Percentiles rank a stretch among this genome's conserved stretches.
These are phyloP conservation scores for Marisa cornuarietis DNA, from an alignment of 1,140 invertebrate genomes.

Conservation along the genomic window DNA sequence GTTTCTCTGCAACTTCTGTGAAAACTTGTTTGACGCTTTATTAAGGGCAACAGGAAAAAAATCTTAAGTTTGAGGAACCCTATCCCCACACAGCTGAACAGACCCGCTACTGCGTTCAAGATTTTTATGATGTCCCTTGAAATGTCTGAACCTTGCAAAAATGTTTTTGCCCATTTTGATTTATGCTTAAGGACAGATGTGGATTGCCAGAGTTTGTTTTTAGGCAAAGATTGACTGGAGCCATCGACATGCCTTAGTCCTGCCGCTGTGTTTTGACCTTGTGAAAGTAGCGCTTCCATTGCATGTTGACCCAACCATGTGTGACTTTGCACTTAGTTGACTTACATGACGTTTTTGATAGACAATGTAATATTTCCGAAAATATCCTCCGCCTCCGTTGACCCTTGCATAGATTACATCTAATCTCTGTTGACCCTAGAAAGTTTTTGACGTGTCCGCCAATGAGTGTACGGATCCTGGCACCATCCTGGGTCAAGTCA, in stretches of 20 bases:
- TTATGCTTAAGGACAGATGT: too few relatives aligned
- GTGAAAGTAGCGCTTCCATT: too few relatives aligned
- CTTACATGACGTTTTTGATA: not conserved
- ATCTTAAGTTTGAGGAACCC: not conserved
- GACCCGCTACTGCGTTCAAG: too few relatives aligned
- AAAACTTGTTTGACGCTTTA: not conserved
- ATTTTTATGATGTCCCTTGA: too few relatives aligned
- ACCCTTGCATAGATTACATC: not conserved
- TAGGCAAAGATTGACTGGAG: too few relatives aligned
- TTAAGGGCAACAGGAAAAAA: not conserved
- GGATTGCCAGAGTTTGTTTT: not conserved
- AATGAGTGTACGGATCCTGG: constrained; percentile 3
- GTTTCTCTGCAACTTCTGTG: too few relatives aligned
- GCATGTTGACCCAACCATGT: not conserved
- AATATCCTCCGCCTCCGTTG: not conserved
- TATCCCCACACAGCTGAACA: too few relatives aligned
- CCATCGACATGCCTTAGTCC: too few relatives aligned
- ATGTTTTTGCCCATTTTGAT: too few relatives aligned
- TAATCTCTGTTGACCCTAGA: not conserved
- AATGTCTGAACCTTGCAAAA: too few relatives aligned
- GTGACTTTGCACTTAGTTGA: not conserved
- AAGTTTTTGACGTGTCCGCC: not conserved
- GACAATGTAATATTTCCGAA: not conserved
- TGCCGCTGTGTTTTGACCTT: too few relatives aligned
- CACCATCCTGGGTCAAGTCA: not conserved